These are phyloP conservation scores for Terrapene triunguis DNA, from an alignment of 2,113 vertebrate genomes.

Conservation along the genomic window DNA sequence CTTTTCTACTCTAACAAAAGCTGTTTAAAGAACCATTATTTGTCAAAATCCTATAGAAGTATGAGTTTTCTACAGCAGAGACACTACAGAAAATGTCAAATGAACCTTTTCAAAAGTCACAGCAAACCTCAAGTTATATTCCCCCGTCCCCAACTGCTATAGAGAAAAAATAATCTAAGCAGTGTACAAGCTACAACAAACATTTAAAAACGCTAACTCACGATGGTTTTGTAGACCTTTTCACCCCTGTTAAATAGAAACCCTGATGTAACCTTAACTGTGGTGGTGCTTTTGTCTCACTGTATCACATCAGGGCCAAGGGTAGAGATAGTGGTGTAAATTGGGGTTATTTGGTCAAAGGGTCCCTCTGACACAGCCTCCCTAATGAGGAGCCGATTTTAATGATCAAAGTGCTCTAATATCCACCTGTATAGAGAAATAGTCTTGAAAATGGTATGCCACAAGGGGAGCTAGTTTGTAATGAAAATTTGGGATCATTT, in stretches of 20 bases:
- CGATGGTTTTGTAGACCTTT: background rate
- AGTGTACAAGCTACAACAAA: background rate
- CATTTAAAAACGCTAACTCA: background rate
- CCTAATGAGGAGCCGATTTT: background rate
- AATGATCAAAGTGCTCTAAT: background rate
- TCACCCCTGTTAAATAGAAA: background rate
- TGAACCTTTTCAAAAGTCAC: background rate
- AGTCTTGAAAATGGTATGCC: background rate
- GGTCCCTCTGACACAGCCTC: background rate
- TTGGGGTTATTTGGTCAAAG: background rate
- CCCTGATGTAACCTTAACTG: background rate
- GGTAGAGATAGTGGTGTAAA: background rate
- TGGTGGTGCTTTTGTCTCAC: background rate
- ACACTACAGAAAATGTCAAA: background rate
- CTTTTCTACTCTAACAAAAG: background rate
- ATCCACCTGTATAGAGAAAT: background rate
- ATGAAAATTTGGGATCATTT: background rate
- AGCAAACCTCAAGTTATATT: background rate
- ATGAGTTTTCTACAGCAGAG: background rate
- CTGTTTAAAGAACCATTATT: background rate
- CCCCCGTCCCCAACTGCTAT: background rate
- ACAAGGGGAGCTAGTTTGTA: background rate
- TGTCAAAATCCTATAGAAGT: background rate
- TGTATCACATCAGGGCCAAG: background rate
- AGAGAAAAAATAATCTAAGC: background rate